Conservation (phyloP, 2,888 invertebrate species). For the Erebia aethiops region DNA sequence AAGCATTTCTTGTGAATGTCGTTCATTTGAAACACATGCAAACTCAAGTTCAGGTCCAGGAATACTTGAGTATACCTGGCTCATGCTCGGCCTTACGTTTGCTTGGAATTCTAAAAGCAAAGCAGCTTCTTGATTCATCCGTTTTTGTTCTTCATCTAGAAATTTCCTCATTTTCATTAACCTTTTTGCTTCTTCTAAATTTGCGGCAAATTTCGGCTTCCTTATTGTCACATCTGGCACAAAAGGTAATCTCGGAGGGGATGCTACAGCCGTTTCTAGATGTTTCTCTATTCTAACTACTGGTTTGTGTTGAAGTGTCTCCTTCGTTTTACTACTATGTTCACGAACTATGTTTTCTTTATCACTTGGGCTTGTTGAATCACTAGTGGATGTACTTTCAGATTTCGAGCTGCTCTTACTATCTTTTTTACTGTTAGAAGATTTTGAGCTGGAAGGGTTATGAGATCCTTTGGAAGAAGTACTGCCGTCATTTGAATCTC, state of each 20-base stretch:
- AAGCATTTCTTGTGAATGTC: constrained; percentile 42
- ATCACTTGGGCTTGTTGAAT: constrained; percentile 79
- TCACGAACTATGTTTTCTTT: constrained; percentile 61
- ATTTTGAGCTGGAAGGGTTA: constrained; percentile 62
- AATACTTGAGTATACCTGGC: constrained; percentile 76
- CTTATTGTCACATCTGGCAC: constrained; percentile 80
- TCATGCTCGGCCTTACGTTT: constrained; percentile 74
- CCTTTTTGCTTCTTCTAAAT: constrained; percentile 85
- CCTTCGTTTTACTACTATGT: constrained; percentile 48
- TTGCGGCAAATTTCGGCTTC: constrained; percentile 87
- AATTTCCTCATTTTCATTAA: constrained; percentile 86
- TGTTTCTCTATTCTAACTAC: constrained; percentile 68
- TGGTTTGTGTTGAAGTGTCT: constrained; percentile 56
- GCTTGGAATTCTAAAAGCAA: constrained; percentile 76
- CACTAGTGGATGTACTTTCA: constrained; percentile 73
- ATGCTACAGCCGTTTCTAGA: constrained; percentile 63
- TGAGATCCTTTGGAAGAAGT: constrained; percentile 77
- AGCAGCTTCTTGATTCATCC: constrained; percentile 79
- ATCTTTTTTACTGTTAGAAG: constrained; percentile 65
- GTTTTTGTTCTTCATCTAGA: constrained; percentile 84
- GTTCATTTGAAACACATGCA: constrained; percentile 62
- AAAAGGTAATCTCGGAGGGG: constrained; percentile 68
- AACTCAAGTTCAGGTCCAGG: constrained; percentile 78
- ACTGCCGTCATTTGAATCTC: constrained; percentile 90
- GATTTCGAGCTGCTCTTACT: constrained; percentile 74